These are phyloP conservation scores for Aphodius granarius DNA, from an alignment of 2,888 invertebrate genomes.

Conservation along the genomic window DNA sequence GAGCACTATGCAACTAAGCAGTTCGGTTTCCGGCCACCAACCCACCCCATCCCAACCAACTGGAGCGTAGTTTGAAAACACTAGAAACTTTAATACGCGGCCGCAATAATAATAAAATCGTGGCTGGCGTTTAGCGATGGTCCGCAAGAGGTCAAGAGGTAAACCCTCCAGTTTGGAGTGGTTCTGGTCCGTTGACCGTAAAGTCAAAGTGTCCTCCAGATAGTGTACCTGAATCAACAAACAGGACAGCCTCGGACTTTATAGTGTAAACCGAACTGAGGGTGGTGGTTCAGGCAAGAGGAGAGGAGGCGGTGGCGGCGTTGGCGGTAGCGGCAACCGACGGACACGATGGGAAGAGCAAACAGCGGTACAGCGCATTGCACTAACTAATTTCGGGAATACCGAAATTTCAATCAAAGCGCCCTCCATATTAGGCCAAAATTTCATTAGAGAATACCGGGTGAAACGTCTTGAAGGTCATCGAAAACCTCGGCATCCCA, in stretches of 20 bases:
- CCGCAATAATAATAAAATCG: slow-evolving; percentile 9
- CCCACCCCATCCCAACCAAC: too few relatives aligned
- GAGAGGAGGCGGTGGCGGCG: background rate
- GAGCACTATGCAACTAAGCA: background rate
- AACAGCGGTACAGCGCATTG: slow-evolving; percentile 11
- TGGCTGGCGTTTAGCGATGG: slow-evolving; percentile 1
- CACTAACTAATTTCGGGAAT: slow-evolving; percentile 13
- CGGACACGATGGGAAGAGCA: slow-evolving; percentile 9
- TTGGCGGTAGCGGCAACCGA: background rate
- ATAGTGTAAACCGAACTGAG: background rate
- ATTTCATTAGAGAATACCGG: slow-evolving; percentile 19
- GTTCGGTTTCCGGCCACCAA: background rate
- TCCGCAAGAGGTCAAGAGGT: slow-evolving; percentile 3
- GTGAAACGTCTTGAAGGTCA: slow-evolving; percentile 22
- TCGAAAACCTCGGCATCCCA: slow-evolving; percentile 15
- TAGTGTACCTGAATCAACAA: slow-evolving; percentile 15
- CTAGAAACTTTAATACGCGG: slow-evolving; percentile 11
- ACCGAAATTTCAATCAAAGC: slow-evolving; percentile 14
- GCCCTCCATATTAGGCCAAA: slow-evolving; percentile 12
- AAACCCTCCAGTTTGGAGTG: slow-evolving; percentile 3
- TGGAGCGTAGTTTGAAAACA: background rate
- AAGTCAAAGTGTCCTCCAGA: slow-evolving; percentile 13
- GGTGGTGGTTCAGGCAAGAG: background rate
- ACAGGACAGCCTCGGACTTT: background rate
- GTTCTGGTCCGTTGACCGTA: slow-evolving; percentile 6